Conservation (phyloP, 2,113 vertebrate species). For the Pterophyllum scalare region DNA sequence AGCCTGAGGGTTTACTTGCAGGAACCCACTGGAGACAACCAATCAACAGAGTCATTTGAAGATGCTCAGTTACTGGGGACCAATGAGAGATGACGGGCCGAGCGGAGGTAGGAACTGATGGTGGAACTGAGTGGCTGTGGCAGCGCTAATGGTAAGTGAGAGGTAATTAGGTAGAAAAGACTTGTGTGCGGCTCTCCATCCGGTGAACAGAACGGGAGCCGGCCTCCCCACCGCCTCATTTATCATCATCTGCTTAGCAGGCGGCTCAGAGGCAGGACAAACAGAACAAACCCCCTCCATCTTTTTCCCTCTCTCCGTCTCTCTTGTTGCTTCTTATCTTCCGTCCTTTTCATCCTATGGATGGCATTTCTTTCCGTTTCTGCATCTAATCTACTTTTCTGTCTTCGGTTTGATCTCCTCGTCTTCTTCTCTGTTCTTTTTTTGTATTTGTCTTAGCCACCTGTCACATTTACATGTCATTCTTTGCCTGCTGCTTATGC, state of each 20-base stretch:
- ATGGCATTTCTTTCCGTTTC: constrained; percentile 8
- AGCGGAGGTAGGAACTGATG: constrained; percentile 66
- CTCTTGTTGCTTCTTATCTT: constrained; percentile 36
- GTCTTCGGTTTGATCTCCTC: constrained; percentile 29
- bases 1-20: not conserved
- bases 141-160: constrained; percentile 81
- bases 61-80: constrained; percentile 29
- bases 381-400: constrained; percentile 19
- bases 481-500: not conserved
- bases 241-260: constrained; percentile 83
- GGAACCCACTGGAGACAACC: constrained; percentile 33
- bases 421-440: not conserved
- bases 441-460: constrained; percentile 23
- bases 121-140: constrained; percentile 69
- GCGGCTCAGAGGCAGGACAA: constrained; percentile 74
- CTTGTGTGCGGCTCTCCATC: constrained; percentile 70
- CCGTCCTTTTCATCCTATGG: constrained; percentile 36
- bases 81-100: constrained; percentile 47
- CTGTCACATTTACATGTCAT: constrained; percentile 15
- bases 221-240: constrained; percentile 74
- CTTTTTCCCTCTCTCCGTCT: constrained; percentile 40
- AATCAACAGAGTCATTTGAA: constrained; percentile 8
- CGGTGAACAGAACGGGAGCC: constrained; percentile 60
- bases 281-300: constrained; percentile 69
- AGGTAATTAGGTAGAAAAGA: constrained; percentile 82